phyloP scores from a whole-genome alignment of 1,140 invertebrate species.

The Hydropsyche tenuis region DNA sequence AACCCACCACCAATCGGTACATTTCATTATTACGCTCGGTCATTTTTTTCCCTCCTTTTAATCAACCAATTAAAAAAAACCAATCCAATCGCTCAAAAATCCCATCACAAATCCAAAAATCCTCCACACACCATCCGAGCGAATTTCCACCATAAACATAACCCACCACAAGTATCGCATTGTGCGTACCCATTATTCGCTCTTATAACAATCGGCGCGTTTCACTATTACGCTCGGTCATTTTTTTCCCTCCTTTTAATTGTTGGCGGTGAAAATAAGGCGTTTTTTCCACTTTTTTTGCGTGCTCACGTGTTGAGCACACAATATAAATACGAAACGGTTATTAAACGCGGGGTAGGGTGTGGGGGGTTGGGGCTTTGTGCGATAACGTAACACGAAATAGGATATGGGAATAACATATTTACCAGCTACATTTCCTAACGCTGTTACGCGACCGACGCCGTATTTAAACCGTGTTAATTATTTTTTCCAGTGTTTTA shows the following conservation, averaged over 20 bases:
- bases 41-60: not conserved
- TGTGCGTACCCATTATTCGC: too few relatives aligned
- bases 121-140: too few relatives aligned
- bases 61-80: too few relatives aligned
- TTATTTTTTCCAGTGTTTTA: conserved; percentile 44
- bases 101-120: too few relatives aligned
- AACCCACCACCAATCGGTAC: too few relatives aligned
- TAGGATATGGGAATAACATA: conserved; percentile 42
- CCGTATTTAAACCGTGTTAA: conserved; percentile 48
- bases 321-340: conserved; percentile 29
- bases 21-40: too few relatives aligned
- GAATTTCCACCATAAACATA: too few relatives aligned
- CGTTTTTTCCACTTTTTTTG: not conserved
- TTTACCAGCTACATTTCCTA: conserved; percentile 49
- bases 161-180: too few relatives aligned
- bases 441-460: conserved; percentile 38
- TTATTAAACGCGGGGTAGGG: conserved; percentile 5
- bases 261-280: not conserved
- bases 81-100: too few relatives aligned
- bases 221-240: too few relatives aligned
- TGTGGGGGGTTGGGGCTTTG: not conserved
- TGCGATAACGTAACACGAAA: conserved; percentile 33
- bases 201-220: too few relatives aligned
- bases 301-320: not conserved
- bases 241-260: not conserved